A percentile compares a stretch with the other conserved stretches of the same genome.
phyloP scores from a whole-genome alignment of 2,113 vertebrate genomes.

The Mormyrus lacerda region DNA sequence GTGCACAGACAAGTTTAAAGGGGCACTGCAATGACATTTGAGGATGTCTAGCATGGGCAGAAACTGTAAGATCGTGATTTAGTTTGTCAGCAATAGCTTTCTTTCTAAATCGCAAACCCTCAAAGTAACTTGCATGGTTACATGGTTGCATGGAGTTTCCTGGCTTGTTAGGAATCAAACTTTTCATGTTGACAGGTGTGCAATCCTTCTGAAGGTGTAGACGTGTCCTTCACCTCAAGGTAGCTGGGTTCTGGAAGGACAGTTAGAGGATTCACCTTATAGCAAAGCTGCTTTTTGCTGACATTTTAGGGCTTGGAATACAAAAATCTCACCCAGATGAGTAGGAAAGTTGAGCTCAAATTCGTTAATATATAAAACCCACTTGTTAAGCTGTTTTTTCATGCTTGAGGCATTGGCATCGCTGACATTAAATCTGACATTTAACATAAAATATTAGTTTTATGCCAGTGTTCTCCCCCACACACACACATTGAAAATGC shows the following conservation, averaged over 20 bases:
- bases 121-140: not conserved
- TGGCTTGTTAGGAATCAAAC: not conserved
- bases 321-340: not conserved
- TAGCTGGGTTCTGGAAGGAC: not conserved
- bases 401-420: no score
- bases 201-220: not conserved
- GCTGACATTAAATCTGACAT: no score
- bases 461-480: no score
- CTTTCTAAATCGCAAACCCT: not conserved
- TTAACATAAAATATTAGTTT: no score
- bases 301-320: not conserved
- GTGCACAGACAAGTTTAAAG: not conserved
- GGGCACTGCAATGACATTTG: not conserved
- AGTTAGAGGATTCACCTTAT: not conserved
- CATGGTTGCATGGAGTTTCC: no score
- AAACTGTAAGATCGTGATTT: not conserved
- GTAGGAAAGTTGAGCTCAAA: not conserved
- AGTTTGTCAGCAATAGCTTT: not conserved
- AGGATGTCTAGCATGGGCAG: not conserved
- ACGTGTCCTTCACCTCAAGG: not conserved
- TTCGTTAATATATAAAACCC: not conserved
- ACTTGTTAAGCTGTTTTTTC: not conserved
- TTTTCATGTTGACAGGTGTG: not conserved
- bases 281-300: not conserved
- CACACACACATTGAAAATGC: no score